Evolutionary conservation across 2,113 vertebrate genomes (phyloP).

Genomic region (Halcyon malimbica): DNA sequence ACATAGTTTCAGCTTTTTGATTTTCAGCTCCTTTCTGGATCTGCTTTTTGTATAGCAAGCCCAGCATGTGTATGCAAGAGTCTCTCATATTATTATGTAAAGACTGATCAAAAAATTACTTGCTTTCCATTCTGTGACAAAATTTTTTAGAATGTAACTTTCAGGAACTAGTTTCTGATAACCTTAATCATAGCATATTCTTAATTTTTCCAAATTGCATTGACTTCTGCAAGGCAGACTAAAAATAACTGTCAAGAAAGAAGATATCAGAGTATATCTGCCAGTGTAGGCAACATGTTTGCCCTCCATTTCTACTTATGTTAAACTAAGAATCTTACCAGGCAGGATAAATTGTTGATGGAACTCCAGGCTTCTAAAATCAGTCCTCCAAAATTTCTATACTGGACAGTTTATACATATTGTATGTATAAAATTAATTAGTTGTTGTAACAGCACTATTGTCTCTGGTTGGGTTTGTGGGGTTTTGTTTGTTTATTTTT

Average conservation of each 20-base stretch:
- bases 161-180: not conserved
- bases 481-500: not conserved
- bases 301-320: not conserved
- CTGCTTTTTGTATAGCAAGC: not conserved
- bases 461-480: not conserved
- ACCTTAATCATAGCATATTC: not conserved
- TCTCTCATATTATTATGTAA: not conserved
- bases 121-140: not conserved
- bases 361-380: not conserved
- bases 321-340: not conserved
- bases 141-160: not conserved
- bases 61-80: not conserved
- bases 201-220: not conserved
- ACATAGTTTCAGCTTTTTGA: not conserved
- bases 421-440: not conserved
- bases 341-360: not conserved
- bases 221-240: not conserved
- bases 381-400: not conserved
- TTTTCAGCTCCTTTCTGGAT: not conserved
- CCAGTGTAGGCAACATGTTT: rapidly evolving
- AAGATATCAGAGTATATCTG: not conserved
- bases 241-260: not conserved
- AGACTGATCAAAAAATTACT: not conserved
- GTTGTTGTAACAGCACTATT: not conserved
- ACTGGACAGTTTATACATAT: not conserved